Base-by-base conservation (phyloP, 2,113 vertebrate species). In the Lophochroa leadbeateri region DNA sequence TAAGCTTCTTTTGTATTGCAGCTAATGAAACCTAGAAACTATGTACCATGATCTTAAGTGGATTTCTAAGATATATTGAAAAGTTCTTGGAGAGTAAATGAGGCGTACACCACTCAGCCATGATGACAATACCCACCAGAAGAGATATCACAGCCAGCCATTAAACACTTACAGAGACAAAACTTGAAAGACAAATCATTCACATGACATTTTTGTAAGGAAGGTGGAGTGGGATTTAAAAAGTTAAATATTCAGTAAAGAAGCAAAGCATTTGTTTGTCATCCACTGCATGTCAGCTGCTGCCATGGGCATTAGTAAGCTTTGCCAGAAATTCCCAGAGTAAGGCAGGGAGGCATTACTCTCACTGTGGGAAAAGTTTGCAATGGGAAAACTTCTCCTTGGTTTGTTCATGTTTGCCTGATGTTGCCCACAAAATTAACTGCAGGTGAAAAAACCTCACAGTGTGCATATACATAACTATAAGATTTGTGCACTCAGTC, bases 201-300 rank as follows among this genome's bases (percentile, higher is more conserved):
- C 60, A 17, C 35, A 17, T 13, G 44, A 35, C 43, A 68, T 39
- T 79, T 77, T 49, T 77, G 75, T 44, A 68, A n/a, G 46, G 50
- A 90, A 75, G 17, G 46, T 37, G 19, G 68, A 92, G 27, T 47
- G 76, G 60, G 75, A 88, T 77, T 86, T 87, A 64, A 68, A 90
- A 81, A 81, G 46, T 71, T 44, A 64, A 90, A 84, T 75, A 86
- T 68, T 78, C 72, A 47, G 60, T 37, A 75, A 78, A 2, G 28
- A 88, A 78, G 44, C 31, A 74, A 91, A 91, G 76, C 50, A 25
- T 93, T 92, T 69, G 21, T 71, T 93, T 90, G 76, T 78, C 90
- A 84, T 78, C 57, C 50, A 10, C 25, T 2, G 2, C 35, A 5
- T 47, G 86, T 71, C 91, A 91, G 69, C 46, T 84, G 86, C 88